Base-by-base conservation (phyloP, 2,888 invertebrate species). In the Acleris cristana region DNA sequence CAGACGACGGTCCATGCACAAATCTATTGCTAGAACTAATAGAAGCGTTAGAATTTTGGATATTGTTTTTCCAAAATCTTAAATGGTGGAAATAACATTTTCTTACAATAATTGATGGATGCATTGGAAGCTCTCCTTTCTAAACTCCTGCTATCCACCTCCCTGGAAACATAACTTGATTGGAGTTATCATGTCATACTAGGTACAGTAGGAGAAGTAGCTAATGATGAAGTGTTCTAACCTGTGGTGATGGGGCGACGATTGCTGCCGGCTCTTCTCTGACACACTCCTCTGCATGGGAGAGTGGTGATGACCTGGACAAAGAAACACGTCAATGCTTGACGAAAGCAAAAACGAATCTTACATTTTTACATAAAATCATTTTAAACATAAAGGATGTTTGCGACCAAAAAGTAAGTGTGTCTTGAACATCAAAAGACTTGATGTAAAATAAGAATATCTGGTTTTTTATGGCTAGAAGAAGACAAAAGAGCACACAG, bases 231-330 rank as follows among this genome's bases (percentile, higher is more conserved):
- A 40, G 40, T 2, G 51, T 23, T 19, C 14, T 59, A 76, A 90
- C 92, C 88, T 89, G 70, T 90, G 88, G 68, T 91, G 91, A 70
- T 90, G 90, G 2, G 90, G 91, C 3, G 92, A 90, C 1, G 89
- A 68, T 18, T 94, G 94, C 60, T 94, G 94, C n/a, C 92, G 83
- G 79, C 93, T 95, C 77, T 95, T 95, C 79, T 95, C 95, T 3
- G 95, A 95, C 0, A 95, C 95, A 72, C 94, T 95, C 70, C 95
- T 89, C 77, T 95, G 95, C 85, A 95, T 95, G 0, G 94, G 94
- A 18, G 91, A 82, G 68, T 92, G 91, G 21, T 89, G 88, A 65
- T 93, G 92, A 64, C 80, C 83, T 81, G 74, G 56, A 54, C 48
- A 57, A 16, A 55, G 53, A 64, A 62, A 40, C 40, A 30, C 53